phyloP scores from a whole-genome alignment of 2,113 vertebrate genomes.

The Bos taurus region ARS-UCD2.0 NC_037342.1:53792001-53792500 shows the following conservation, averaged over 20 bases:
- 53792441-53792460: slow-evolving; percentile 1
- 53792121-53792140: background rate
- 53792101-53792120: slow-evolving; percentile 44
- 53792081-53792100: slow-evolving; percentile 26
- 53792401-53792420: background rate
- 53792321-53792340: background rate
- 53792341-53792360: background rate
- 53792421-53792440: background rate
- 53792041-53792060: background rate
- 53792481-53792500: slow-evolving; percentile 7
- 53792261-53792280: background rate
- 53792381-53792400: background rate
- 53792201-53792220: background rate
- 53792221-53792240: background rate
- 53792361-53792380: slow-evolving; percentile 38
- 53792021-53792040: background rate
- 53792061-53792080: slow-evolving; percentile 20
- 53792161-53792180: slow-evolving; percentile 47
- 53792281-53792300: background rate
- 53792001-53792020: background rate
- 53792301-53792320: slow-evolving; percentile 20
- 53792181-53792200: background rate
- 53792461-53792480: background rate
- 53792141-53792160: slow-evolving; percentile 53
- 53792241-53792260: slow-evolving; percentile 45